Conservation (phyloP, 2,888 invertebrate genomes). For the Epistrophella euchroma region DNA sequence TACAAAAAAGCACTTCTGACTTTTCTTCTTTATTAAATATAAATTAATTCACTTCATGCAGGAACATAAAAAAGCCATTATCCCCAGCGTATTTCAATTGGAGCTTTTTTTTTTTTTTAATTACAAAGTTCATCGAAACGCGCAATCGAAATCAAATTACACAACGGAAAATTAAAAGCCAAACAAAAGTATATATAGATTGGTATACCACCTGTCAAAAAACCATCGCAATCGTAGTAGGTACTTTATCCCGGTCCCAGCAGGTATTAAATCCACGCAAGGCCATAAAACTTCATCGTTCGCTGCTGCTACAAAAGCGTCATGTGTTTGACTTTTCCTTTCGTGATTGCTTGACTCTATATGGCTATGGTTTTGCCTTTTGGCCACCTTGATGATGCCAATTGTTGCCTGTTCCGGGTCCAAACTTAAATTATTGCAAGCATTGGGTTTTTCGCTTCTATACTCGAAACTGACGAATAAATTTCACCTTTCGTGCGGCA, state of each 20-base stretch:
- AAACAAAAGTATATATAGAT: background rate
- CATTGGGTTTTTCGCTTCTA: background rate
- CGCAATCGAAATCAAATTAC: constrained; percentile 49
- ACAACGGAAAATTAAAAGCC: constrained; percentile 27
- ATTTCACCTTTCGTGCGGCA: constrained; percentile 9
- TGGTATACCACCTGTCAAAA: constrained; percentile 6
- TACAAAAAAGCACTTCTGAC: background rate
- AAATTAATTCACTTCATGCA: background rate
- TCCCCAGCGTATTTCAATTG: constrained; percentile 23
- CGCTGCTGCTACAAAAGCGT: background rate
- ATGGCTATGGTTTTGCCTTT: background rate
- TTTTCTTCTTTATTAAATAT: constrained; percentile 14
- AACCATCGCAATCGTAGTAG: background rate
- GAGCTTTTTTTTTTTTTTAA: constrained; percentile 33
- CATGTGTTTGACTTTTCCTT: constrained; percentile 29
- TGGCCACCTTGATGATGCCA: background rate
- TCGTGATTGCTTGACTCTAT: background rate
- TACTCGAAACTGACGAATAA: constrained; percentile 16
- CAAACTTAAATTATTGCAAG: constrained; percentile 30
- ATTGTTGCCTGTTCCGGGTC: background rate
- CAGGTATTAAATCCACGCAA: constrained; percentile 21
- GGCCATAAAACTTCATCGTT: constrained; percentile 23
- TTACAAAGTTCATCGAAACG: constrained; percentile 51
- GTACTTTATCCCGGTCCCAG: background rate
- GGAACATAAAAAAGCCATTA: constrained; percentile 2